A percentile compares a stretch with the other conserved stretches of the same genome.
phyloP scores from a whole-genome alignment of 1,140 invertebrate species.

The Bombus impatiens region DNA sequence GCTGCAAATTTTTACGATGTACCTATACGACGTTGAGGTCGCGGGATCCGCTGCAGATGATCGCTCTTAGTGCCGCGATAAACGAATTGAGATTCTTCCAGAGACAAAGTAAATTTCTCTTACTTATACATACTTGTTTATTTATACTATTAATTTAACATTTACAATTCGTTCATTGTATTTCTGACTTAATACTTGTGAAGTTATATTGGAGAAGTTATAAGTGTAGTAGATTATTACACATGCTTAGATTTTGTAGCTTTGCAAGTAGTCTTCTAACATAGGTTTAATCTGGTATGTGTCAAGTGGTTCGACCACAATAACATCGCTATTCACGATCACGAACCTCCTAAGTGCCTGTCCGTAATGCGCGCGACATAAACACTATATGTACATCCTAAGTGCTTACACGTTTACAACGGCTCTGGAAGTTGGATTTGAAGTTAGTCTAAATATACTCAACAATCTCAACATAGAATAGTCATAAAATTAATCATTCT shows the following conservation, averaged over 20 bases:
- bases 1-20: no score
- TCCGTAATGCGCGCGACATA: slow-evolving; percentile 25
- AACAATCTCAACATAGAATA: no score
- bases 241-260: not conserved
- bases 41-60: no score
- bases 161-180: no score
- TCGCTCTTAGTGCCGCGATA: no score
- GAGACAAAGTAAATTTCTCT: no score
- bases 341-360: slow-evolving; percentile 31
- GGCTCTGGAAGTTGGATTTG: not conserved
- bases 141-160: no score
- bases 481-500: not conserved
- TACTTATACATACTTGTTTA: no score
- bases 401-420: slow-evolving; percentile 13
- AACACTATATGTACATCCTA: slow-evolving; percentile 31
- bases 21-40: no score
- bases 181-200: not conserved
- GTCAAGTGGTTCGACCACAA: slow-evolving; percentile 57
- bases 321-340: slow-evolving; percentile 50
- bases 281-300: slow-evolving; percentile 32
- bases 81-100: no score
- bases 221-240: no score
- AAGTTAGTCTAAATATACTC: not conserved
- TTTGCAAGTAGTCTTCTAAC: not conserved
- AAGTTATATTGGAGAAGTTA: not conserved